Percentiles rank a stretch among this genome's conserved stretches.
phyloP scores from a whole-genome alignment of 2,113 vertebrate genomes.

The Poicephalus meyeri region DNA sequence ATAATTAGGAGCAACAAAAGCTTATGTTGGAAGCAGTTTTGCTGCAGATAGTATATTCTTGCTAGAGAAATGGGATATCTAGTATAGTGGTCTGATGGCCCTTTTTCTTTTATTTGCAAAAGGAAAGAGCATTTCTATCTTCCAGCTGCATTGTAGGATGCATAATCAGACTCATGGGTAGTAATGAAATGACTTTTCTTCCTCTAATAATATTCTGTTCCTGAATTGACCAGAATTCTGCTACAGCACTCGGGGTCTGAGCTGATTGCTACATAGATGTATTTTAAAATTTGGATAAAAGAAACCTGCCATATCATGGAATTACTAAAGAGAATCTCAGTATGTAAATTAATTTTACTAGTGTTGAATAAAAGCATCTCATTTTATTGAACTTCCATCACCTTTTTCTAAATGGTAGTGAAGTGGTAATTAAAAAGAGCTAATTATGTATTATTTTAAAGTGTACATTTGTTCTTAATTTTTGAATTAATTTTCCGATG shows the following conservation, averaged over 20 bases:
- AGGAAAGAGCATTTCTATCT: conserved; percentile 27
- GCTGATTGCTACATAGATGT: background rate
- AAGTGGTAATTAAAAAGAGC: conserved; percentile 57
- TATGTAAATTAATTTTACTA: conserved; percentile 56
- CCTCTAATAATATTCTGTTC: conserved; percentile 5
- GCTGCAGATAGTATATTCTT: conserved; percentile 21
- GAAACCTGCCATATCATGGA: background rate
- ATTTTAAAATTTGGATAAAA: conserved; percentile 49
- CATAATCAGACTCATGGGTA: conserved; percentile 42
- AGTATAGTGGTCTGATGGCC: background rate
- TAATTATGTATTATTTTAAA: conserved; percentile 54
- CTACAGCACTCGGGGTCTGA: background rate
- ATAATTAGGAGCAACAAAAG: conserved; percentile 64
- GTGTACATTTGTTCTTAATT: conserved; percentile 42
- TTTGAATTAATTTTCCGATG: conserved; percentile 51
- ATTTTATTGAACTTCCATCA: conserved; percentile 44
- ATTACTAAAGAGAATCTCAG: conserved; percentile 41
- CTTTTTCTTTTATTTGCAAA: conserved; percentile 25
- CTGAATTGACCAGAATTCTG: conserved; percentile 39
- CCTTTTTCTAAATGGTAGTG: conserved; percentile 45
- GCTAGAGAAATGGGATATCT: conserved; percentile 16
- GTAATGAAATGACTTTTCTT: conserved; percentile 26
- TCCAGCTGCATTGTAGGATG: conserved; percentile 20
- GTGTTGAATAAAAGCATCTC: conserved; percentile 53
- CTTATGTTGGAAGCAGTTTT: conserved; percentile 39